These are phyloP conservation scores for Anadara kagoshimensis DNA, from an alignment of 1,140 invertebrate genomes.

Conservation along the genomic window DNA sequence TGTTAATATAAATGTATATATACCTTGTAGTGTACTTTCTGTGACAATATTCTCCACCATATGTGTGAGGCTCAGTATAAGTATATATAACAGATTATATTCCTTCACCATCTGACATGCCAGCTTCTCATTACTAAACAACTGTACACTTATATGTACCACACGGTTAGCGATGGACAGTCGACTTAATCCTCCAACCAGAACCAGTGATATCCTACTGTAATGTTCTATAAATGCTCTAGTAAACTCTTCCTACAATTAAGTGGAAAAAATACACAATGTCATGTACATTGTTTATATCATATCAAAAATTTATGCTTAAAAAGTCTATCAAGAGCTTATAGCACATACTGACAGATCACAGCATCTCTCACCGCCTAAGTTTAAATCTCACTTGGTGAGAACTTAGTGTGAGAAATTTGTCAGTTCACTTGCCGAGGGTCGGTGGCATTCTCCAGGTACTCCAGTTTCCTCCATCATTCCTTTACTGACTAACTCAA, in stretches of 20 bases:
- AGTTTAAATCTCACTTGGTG: too few species aligned
- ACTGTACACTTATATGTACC: conserved; percentile 96
- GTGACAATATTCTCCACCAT: conserved; percentile 96
- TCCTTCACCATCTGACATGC: conserved; percentile 93
- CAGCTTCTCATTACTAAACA: conserved; percentile 95
- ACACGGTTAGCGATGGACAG: conserved; percentile 89
- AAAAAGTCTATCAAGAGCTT: too few species aligned
- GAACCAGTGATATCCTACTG: conserved; percentile 91
- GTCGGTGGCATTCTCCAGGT: too few species aligned
- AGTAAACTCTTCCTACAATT: conserved; percentile 88
- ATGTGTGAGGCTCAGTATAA: conserved; percentile 93
- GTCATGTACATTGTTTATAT: too few species aligned
- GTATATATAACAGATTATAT: conserved; percentile 91
- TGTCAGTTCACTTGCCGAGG: too few species aligned
- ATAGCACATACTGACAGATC: too few species aligned
- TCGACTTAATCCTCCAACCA: conserved; percentile 86
- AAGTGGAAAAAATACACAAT: conserved; percentile 7
- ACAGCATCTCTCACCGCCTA: too few species aligned
- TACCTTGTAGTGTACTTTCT: conserved; percentile 89
- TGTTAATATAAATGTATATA: too few species aligned
- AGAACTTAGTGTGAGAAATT: too few species aligned
- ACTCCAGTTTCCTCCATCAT: too few species aligned
- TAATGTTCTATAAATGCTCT: conserved; percentile 97
- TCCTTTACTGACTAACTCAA: too few species aligned
- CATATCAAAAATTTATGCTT: too few species aligned